phyloP scores from a whole-genome alignment of 2,888 invertebrate genomes.

The Himalopsyche kuldschensis region DNA sequence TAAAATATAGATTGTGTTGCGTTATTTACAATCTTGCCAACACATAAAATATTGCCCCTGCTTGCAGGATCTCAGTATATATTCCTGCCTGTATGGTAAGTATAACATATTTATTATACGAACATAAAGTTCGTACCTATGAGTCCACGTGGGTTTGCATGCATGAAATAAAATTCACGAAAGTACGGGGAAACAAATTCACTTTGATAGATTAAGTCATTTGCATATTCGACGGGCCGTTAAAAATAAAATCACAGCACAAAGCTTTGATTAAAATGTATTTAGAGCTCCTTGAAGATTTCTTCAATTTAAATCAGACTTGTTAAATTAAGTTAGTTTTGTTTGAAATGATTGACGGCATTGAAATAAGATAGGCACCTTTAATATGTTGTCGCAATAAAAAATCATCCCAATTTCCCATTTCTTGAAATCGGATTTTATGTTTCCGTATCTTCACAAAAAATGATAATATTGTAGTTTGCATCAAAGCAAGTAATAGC shows the following conservation, averaged over 20 bases:
- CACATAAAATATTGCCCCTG: slow-evolving; percentile 17
- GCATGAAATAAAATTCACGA: background rate
- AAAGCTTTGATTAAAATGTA: background rate
- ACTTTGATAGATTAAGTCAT: background rate
- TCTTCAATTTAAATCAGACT: too few species aligned
- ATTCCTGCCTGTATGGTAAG: background rate
- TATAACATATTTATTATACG: background rate
- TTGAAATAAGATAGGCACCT: too few species aligned
- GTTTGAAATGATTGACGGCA: too few species aligned
- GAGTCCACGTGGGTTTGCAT: background rate
- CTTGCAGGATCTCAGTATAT: background rate
- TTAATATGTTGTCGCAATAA: too few species aligned
- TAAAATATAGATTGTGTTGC: slow-evolving; percentile 21
- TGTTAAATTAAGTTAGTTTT: too few species aligned
- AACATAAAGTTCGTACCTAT: background rate
- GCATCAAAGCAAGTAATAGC: too few species aligned
- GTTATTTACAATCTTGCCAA: slow-evolving; percentile 30
- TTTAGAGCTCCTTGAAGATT: background rate
- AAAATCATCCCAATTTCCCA: too few species aligned
- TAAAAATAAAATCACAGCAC: background rate
- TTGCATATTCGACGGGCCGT: background rate
- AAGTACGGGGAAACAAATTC: background rate
- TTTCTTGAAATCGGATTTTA: too few species aligned
- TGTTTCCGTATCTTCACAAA: too few species aligned
- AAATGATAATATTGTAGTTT: too few species aligned